Evolutionary conservation across 2,113 vertebrate species (phyloP).

Genomic region (Fregetta grallaria): DNA sequence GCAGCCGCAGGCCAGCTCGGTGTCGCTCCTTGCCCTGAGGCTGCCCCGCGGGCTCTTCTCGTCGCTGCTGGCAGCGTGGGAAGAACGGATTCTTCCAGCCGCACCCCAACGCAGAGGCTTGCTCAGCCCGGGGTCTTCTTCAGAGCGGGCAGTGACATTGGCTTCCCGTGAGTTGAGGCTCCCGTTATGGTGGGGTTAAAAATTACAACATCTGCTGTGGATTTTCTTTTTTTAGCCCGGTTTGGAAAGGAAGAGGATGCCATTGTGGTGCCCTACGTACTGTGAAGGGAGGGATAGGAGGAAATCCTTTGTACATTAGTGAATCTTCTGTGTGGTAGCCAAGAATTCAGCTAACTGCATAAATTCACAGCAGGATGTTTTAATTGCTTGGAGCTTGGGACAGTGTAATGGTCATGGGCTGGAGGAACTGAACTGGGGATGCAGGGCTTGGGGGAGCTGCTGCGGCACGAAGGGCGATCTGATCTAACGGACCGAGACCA

Average conservation of each 20-base stretch:
- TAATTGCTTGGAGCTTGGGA: not conserved
- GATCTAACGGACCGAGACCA: fast-evolving
- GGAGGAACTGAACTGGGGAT: not conserved
- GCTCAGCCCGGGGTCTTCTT: not conserved
- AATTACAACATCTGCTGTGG: not conserved
- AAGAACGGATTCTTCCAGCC: not conserved
- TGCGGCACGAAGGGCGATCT: not conserved
- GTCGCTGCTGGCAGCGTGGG: fast-evolving
- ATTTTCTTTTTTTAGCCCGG: not conserved
- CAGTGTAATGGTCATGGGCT: not conserved
- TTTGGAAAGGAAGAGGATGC: not conserved
- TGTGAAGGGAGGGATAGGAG: not conserved
- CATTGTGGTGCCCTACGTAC: not conserved
- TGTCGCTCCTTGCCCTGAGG: not conserved
- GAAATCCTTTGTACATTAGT: not conserved
- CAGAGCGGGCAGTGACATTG: not conserved
- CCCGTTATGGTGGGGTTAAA: not conserved
- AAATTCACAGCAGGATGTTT: not conserved
- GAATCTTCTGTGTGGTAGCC: not conserved
- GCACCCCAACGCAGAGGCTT: too few species aligned
- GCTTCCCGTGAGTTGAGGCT: not conserved
- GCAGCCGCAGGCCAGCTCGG: not conserved
- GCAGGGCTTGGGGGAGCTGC: not conserved
- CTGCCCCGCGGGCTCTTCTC: fast-evolving
- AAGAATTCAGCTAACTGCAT: not conserved